Percentiles rank a stretch among this genome's conserved stretches.
Evolutionary conservation across 1,140 invertebrate genomes (phyloP).

Genomic region (Eurosta solidaginis): DNA sequence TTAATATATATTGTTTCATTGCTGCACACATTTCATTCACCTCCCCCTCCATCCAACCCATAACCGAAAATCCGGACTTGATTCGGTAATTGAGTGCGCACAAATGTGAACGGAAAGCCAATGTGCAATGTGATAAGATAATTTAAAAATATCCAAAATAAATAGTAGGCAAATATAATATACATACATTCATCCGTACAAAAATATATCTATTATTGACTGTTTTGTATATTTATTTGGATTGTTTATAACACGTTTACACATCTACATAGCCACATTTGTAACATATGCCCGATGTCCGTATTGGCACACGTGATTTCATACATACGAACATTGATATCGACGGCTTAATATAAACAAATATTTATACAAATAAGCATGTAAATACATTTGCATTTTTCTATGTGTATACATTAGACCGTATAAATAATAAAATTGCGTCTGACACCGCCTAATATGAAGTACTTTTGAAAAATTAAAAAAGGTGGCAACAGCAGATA

Average conservation of each 20-base stretch:
- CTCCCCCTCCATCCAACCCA: background rate
- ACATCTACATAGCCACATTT: no score
- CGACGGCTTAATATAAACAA: background rate
- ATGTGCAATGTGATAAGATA: slow-evolving; percentile 25
- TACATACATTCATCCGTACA: background rate
- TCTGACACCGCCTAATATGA: no score
- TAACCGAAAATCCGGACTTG: background rate
- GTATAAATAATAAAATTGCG: no score
- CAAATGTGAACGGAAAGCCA: background rate
- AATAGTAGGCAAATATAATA: slow-evolving; percentile 13
- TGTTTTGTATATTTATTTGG: background rate
- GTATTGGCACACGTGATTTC: background rate
- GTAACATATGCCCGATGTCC: background rate
- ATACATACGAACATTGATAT: background rate
- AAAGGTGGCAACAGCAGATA: no score
- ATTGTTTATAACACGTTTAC: background rate
- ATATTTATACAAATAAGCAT: no score
- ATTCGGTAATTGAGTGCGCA: background rate
- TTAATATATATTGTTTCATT: background rate
- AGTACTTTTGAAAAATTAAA: no score
- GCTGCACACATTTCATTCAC: background rate
- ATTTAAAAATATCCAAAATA: slow-evolving; percentile 25
- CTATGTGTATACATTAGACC: no score
- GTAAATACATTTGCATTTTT: no score
- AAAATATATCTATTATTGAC: background rate